phyloP scores from a whole-genome alignment of 2,888 invertebrate genomes.

The Oxystoma pomonae region DNA sequence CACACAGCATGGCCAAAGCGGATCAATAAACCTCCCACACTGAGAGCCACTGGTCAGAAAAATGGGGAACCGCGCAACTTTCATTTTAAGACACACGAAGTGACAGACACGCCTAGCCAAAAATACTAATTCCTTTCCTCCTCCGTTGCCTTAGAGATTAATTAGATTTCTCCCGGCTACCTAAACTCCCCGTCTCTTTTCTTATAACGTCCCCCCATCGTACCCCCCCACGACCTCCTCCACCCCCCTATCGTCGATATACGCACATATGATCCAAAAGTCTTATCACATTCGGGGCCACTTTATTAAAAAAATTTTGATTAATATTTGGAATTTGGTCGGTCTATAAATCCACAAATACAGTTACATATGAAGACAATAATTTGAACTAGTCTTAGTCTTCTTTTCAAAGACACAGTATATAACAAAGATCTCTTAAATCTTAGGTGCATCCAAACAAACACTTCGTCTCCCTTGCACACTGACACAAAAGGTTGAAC shows the following conservation, averaged over 20 bases:
- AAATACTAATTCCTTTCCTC: constrained; percentile 34
- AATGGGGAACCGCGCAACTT: constrained; percentile 45
- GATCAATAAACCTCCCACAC: constrained; percentile 49
- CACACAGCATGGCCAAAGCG: constrained; percentile 37
- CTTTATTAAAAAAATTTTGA: too few relatives aligned
- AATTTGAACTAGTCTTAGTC: too few relatives aligned
- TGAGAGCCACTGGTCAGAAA: constrained; percentile 48
- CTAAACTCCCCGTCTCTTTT: constrained; percentile 15
- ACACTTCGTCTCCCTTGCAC: too few relatives aligned
- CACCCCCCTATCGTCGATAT: neutral
- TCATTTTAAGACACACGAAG: constrained; percentile 43
- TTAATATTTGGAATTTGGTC: too few relatives aligned
- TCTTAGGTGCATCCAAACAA: too few relatives aligned
- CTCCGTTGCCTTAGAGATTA: constrained; percentile 29
- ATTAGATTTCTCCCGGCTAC: constrained; percentile 27
- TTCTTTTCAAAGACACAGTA: too few relatives aligned
- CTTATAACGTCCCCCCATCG: neutral
- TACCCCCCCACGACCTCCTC: neutral
- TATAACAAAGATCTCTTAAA: too few relatives aligned
- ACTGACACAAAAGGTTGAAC: constrained; percentile 12
- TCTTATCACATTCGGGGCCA: too few relatives aligned
- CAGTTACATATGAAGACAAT: too few relatives aligned
- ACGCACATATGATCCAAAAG: neutral
- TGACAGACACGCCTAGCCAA: constrained; percentile 47
- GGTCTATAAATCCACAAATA: too few relatives aligned